Conservation (phyloP, 2,888 invertebrate genomes). For the Drosophila borborema region DNA sequence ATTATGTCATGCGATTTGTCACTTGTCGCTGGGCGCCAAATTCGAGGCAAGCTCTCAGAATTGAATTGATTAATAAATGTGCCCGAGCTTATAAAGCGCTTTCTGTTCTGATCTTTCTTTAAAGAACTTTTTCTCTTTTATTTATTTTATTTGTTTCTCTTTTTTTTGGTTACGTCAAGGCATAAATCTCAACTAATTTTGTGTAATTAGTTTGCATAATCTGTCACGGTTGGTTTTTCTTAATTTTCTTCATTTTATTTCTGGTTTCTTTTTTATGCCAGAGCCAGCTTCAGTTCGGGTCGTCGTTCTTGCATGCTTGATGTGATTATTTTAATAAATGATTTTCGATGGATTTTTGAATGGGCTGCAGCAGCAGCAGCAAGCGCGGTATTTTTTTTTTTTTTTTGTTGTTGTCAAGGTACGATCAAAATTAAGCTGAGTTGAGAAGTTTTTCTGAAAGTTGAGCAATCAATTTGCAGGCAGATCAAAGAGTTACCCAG, state of each 20-base stretch:
- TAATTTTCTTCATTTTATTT: slow-evolving; percentile 32
- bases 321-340: slow-evolving; percentile 75
- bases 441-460: slow-evolving; percentile 19
- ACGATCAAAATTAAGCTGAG: slow-evolving; percentile 1
- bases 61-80: slow-evolving; percentile 75
- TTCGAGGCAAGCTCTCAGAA: slow-evolving; percentile 52
- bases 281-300: slow-evolving; percentile 19
- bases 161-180: slow-evolving; percentile 35
- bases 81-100: slow-evolving; percentile 34
- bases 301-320: slow-evolving; percentile 48
- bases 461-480: slow-evolving; percentile 47
- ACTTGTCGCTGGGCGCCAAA: slow-evolving; percentile 58
- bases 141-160: background rate
- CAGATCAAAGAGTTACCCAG: slow-evolving; percentile 50
- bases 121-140: slow-evolving; percentile 27
- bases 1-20: slow-evolving; percentile 77
- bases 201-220: slow-evolving; percentile 80
- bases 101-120: slow-evolving; percentile 6
- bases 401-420: slow-evolving; percentile 58
- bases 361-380: slow-evolving; percentile 27
- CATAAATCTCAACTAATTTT: slow-evolving; percentile 78
- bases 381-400: slow-evolving; percentile 56
- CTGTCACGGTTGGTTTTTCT: slow-evolving; percentile 69
- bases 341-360: slow-evolving; percentile 70
- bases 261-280: slow-evolving; percentile 30